Base-by-base conservation (phyloP, 2,113 vertebrate genomes). In the Bubo scandiacus region DNA sequence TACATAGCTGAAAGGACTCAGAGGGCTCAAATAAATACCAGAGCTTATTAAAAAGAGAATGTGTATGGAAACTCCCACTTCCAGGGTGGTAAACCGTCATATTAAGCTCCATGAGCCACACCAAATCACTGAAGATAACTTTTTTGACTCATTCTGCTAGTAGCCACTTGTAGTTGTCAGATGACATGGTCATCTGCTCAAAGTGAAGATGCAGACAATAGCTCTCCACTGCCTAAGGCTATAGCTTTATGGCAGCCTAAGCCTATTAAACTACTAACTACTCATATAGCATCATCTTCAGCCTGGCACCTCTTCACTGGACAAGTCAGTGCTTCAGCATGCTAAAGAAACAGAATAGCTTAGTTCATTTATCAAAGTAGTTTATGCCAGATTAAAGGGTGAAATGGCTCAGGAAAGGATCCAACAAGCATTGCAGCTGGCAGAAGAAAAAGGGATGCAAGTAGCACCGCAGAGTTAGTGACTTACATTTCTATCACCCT, bases 71-170 rank as follows among this genome's bases (percentile, higher is more conserved):
- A 34, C 29, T 90, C 29, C 38, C 15, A 71, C 77, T 54, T 74
- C 36, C 57, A 63, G 3, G 0, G 0, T 4, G n/a, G 34, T 45
- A 29, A 62, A 32, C 0, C 1, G 29, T 30, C 29, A 7, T 6
- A 34, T 5, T 14, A 61, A 85, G 18, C 36, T 68, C 71, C 10
- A 25, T 1, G 4, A 80, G 58, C 36, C 62, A 86, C 26, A 14
- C 23, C 34, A 47, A 57, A 5, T 20, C 54, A 75, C 54, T 40
- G 38, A 67, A 63, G 66, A 7, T 25, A 92, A 71, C 47, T 71
- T 52, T 20, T 10, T 30, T 13, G 36, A 52, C 38, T 88, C 18
- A 1, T 72, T 75, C 62, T 82, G 54, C 43, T 47, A 80, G 34
- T 8, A 86, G 68, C 42, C 5, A 1, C 10, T 47, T 75, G 34